A percentile compares a stretch with the other conserved stretches of the same genome.
These are phyloP conservation scores for Coremacera marginata DNA, from an alignment of 2,888 invertebrate species.

Conservation along the genomic window DNA sequence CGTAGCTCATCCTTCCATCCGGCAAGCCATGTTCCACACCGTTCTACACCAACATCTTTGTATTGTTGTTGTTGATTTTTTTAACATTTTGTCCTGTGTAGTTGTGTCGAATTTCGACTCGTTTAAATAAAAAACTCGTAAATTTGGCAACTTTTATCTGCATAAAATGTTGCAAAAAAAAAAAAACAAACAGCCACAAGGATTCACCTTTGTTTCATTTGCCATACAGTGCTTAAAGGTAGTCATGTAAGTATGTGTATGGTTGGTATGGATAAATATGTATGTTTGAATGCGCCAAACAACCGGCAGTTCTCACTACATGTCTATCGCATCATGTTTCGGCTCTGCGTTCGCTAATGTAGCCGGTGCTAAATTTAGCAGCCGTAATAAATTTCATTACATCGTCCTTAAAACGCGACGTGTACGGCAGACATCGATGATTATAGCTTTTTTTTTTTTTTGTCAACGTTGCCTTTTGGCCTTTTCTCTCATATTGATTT, in stretches of 20 bases:
- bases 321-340: not conserved
- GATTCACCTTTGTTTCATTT: constrained; percentile 28
- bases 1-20: not conserved
- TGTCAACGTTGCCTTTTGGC: not conserved
- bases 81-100: constrained; percentile 1
- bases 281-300: not conserved
- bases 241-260: not conserved
- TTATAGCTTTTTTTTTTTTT: constrained; percentile 2
- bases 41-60: not conserved
- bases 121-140: constrained; percentile 44
- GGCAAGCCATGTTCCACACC: not conserved
- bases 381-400: constrained; percentile 24
- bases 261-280: not conserved
- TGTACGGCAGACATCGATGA: constrained; percentile 18
- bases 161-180: constrained; percentile 10
- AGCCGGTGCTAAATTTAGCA: constrained; percentile 7
- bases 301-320: not conserved
- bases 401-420: not conserved
- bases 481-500: not conserved
- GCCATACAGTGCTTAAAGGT: not conserved
- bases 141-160: constrained; percentile 40
- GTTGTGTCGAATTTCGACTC: constrained; percentile 32
- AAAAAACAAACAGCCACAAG: not conserved
- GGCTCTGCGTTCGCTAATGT: constrained; percentile 1
- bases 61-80: not conserved